Conservation (phyloP, 2,888 invertebrate genomes). For the Steromphala cineraria region DNA sequence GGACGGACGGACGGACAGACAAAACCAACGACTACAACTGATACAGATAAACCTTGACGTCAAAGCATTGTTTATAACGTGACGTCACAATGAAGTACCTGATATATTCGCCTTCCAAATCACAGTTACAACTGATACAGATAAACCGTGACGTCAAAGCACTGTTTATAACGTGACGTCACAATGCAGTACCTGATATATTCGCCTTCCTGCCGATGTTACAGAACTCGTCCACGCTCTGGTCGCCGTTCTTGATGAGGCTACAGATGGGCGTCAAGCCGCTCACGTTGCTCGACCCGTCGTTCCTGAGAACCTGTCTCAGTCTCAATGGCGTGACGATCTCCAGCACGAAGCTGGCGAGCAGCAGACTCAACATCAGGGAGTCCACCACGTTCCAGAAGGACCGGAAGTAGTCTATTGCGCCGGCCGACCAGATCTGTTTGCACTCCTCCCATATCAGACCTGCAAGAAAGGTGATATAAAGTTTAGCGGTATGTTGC, state of each 20-base stretch:
- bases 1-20: no score
- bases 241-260: neutral
- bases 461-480: slow-evolving; percentile 41
- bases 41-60: no score
- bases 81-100: no score
- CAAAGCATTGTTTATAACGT: no score
- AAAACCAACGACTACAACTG: no score
- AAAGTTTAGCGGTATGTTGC: neutral
- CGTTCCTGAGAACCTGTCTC: neutral
- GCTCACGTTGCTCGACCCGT: neutral
- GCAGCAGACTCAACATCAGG: slow-evolving; percentile 58
- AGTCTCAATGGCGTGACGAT: slow-evolving; percentile 44
- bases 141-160: no score
- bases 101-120: no score
- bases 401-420: slow-evolving; percentile 58
- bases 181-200: neutral
- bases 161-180: no score
- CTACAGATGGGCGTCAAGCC: slow-evolving; percentile 11
- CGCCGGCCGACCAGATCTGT: slow-evolving; percentile 62
- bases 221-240: neutral
- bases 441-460: slow-evolving; percentile 65
- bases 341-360: slow-evolving; percentile 57
- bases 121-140: no score
- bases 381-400: slow-evolving; percentile 69
- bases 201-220: slow-evolving; percentile 2